These are phyloP conservation scores for Anguilla anguilla DNA, from an alignment of 2,797 vertebrate species.

Conservation along the genomic window DNA sequence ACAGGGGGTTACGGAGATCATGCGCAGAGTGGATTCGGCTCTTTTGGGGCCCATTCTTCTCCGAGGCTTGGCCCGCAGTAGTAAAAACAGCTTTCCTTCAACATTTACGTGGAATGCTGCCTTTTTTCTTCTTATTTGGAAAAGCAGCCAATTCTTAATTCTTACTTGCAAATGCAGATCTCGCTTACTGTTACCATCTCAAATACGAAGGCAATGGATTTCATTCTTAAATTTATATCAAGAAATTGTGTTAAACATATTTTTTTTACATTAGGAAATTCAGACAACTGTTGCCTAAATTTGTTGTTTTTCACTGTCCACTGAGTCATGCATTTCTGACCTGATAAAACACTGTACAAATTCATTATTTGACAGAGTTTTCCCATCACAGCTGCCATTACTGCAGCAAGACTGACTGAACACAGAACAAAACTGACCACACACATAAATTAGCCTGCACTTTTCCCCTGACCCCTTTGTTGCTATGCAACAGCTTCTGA, in stretches of 20 bases:
- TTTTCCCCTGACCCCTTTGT: slow-evolving; percentile 53
- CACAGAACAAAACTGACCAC: slow-evolving; percentile 53
- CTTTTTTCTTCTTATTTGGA: slow-evolving; percentile 52
- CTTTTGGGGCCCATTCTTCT: slow-evolving; percentile 46
- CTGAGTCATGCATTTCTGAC: slow-evolving; percentile 22
- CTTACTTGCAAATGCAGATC: slow-evolving; percentile 4
- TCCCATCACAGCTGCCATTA: not conserved
- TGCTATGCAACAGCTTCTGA: slow-evolving; percentile 69
- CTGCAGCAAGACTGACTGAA: slow-evolving; percentile 36
- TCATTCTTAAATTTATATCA: slow-evolving; percentile 3
- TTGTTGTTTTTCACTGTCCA: slow-evolving; percentile 36
- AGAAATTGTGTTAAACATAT: not conserved
- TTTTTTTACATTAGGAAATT: slow-evolving; percentile 20
- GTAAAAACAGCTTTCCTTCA: slow-evolving; percentile 57
- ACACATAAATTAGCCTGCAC: slow-evolving; percentile 62
- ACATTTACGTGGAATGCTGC: slow-evolving; percentile 61
- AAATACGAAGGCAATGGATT: not conserved
- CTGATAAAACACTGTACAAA: not conserved
- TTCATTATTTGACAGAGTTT: slow-evolving; percentile 10
- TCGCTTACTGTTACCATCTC: slow-evolving; percentile 1
- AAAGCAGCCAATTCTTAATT: slow-evolving; percentile 58
- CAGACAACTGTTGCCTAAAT: slow-evolving; percentile 31
- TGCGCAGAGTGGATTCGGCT: slow-evolving; percentile 43
- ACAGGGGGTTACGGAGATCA: slow-evolving; percentile 56
- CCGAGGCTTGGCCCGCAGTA: slow-evolving; percentile 56